phyloP scores from a whole-genome alignment of 1,140 invertebrate genomes.

The Euura saliciscinereae region DNA sequence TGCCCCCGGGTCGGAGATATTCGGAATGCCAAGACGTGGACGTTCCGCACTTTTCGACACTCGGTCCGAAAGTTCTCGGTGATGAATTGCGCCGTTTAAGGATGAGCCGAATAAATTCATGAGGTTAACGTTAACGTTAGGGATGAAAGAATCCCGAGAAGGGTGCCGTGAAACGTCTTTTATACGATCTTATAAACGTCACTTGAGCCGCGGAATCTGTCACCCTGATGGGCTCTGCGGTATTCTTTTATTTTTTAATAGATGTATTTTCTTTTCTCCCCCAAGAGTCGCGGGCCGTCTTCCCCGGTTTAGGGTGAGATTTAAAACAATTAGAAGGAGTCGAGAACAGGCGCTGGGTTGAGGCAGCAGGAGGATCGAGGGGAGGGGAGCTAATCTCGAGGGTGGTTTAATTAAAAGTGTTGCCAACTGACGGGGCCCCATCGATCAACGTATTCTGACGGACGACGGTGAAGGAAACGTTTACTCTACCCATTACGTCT shows the following conservation, averaged over 20 bases:
- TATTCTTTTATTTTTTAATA: constrained; percentile 13
- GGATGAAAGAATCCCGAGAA: constrained; percentile 8
- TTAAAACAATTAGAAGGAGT: constrained; percentile 59
- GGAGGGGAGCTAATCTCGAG: constrained; percentile 56
- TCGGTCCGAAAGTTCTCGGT: not conserved
- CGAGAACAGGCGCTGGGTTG: constrained; percentile 10
- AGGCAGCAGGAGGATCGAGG: constrained; percentile 8
- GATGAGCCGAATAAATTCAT: not conserved
- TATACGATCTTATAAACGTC: constrained; percentile 49
- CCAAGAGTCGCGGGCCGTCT: constrained; percentile 38
- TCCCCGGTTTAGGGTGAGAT: constrained; percentile 44
- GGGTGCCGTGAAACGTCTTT: constrained; percentile 26
- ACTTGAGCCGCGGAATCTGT: constrained; percentile 48
- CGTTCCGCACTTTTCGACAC: not conserved
- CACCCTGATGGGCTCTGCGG: constrained; percentile 48
- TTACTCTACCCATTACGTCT: not conserved
- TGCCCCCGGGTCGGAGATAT: constrained; percentile 30
- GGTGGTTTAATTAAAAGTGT: constrained; percentile 61
- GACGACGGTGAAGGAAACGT: not conserved
- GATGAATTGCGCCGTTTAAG: not conserved
- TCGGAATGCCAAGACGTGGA: constrained; percentile 40
- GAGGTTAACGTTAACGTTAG: not conserved
- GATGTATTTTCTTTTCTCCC: constrained; percentile 40
- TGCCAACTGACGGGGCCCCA: constrained; percentile 60
- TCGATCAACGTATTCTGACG: constrained; percentile 56